Evolutionary conservation across 2,888 invertebrate genomes (phyloP).

Genomic region (Epinotia nisella): DNA sequence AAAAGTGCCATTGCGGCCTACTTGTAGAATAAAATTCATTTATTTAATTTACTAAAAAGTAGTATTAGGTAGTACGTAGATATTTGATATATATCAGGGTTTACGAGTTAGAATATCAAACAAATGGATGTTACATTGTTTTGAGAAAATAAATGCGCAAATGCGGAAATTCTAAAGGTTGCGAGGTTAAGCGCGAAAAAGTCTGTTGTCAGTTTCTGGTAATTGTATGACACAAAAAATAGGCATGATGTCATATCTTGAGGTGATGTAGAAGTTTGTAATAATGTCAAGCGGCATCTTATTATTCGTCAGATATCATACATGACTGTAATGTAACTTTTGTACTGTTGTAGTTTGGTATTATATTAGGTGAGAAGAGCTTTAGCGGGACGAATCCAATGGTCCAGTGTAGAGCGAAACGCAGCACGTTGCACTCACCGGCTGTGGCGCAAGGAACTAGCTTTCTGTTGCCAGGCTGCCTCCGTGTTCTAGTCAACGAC

Average conservation of each 20-base stretch:
- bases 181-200: not conserved
- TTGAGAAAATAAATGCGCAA: not conserved
- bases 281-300: too few relatives aligned
- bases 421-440: conserved; percentile 30
- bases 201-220: not conserved
- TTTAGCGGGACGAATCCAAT: not conserved
- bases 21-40: too few relatives aligned
- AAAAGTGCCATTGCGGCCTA: too few relatives aligned
- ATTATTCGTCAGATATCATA: too few relatives aligned
- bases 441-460: conserved; percentile 34
- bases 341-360: too few relatives aligned
- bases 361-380: not conserved
- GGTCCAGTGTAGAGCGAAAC: not conserved
- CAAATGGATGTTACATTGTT: too few relatives aligned
- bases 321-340: too few relatives aligned
- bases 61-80: too few relatives aligned
- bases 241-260: not conserved
- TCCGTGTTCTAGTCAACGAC: conserved; percentile 35
- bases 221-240: not conserved
- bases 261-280: not conserved
- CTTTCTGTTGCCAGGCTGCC: conserved; percentile 35
- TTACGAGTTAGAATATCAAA: too few relatives aligned
- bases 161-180: conserved; percentile 2
- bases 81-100: too few relatives aligned
- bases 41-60: too few relatives aligned